Evolutionary conservation across 2,113 vertebrate species (phyloP), one percentile per base, ranked within the genome.

Genomic region (Melospiza melodia): DNA sequence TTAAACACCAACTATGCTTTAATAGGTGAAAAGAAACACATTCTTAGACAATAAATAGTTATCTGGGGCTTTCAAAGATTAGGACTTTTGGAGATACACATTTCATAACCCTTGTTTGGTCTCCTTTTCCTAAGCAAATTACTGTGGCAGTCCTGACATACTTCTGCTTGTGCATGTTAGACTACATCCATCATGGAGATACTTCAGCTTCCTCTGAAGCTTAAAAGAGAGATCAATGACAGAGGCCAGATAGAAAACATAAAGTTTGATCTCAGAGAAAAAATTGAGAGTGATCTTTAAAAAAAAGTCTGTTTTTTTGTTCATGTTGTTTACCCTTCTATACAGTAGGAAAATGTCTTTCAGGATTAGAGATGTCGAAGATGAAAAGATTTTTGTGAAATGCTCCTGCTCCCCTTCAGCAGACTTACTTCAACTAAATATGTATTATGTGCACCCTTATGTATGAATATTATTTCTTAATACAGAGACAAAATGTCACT

Each of bases 311-410:
- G 4, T 0, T 39, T 16, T 69, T 90, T 75, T 94, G 14, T 86
- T 90, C 31, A 54, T 54, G 61, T 81, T 93, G 77, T 94, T 95
- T 95, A 93, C 46, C 28, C 23, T 90, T 57, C 88, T 78, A 7
- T 65, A 61, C 11, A 89, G 49, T 23, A 65, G 58, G 33, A 59
- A 72, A 58, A 23, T 63, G 12, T 86, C 54, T 87, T 93, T 80
- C 72, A 84, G 76, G 57, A 72, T 93, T 77, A 84, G 72, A 84
- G 57, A 41, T 65, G 35, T 21, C 72, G 48, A 88, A 90, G 90
- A 93, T 94, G 22, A 95, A 96, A 96, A 93, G 78, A 20, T 83
- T 90, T 84, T 84, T 93, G 55, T 90, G 68, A 88, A 90, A 86
- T 77, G 35, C 22, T 92, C 31, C 89, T 84, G 62, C 49, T 88